phyloP scores from a whole-genome alignment of 2,797 vertebrate genomes.

The Hylomyscus alleni region DNA sequence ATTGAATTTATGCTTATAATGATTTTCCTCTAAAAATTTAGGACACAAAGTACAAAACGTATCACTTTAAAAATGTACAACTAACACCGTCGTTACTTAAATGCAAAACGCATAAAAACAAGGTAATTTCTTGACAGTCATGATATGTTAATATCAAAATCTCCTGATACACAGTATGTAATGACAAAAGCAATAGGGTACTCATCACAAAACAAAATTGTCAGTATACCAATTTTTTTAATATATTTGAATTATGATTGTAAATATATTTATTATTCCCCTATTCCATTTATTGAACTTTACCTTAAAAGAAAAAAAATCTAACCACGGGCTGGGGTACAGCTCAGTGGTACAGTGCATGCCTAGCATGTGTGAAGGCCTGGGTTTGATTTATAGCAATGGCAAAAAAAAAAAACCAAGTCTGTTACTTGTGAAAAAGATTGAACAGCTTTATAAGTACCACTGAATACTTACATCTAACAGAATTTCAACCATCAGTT shows the following conservation, averaged over 20 bases:
- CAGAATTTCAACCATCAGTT: background rate
- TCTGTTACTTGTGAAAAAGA: constrained; percentile 17
- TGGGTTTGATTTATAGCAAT: background rate
- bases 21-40: constrained; percentile 49
- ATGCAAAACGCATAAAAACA: constrained; percentile 23
- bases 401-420: background rate
- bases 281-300: background rate
- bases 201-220: background rate
- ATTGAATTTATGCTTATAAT: constrained; percentile 69
- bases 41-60: background rate
- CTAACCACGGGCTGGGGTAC: background rate
- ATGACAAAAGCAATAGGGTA: constrained; percentile 9
- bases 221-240: constrained; percentile 15
- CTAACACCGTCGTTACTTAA: constrained; percentile 42
- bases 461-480: background rate
- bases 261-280: constrained; percentile 44
- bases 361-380: background rate
- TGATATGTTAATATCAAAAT: constrained; percentile 12
- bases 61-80: constrained; percentile 38
- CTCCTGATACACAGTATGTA: constrained; percentile 25
- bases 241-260: constrained; percentile 30
- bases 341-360: too few relatives aligned
- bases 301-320: background rate
- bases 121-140: constrained; percentile 32
- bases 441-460: background rate